phyloP scores from a whole-genome alignment of 2,888 invertebrate species.

The Watsonalla binaria region DNA sequence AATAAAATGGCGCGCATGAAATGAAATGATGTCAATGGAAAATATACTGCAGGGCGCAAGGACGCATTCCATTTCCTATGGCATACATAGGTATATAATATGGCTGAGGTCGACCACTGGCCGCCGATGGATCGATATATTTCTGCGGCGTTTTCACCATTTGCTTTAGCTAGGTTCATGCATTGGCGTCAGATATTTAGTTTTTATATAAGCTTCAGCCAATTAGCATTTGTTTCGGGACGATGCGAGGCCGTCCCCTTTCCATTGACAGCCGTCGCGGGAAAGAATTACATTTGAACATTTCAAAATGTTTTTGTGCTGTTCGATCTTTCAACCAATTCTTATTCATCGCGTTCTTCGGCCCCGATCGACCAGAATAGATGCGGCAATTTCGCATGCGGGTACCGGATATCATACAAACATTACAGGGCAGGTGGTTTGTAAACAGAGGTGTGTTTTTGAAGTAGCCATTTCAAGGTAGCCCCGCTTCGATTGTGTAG shows the following conservation, averaged over 20 bases:
- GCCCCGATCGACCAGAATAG: constrained; percentile 33
- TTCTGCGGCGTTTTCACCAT: constrained; percentile 68
- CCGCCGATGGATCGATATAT: constrained; percentile 68
- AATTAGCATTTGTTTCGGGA: constrained; percentile 28
- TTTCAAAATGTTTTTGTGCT: too few relatives aligned
- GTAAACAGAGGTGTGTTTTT: constrained; percentile 34
- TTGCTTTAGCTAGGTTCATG: constrained; percentile 22
- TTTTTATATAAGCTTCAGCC: too few relatives aligned
- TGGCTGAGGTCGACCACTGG: constrained; percentile 39
- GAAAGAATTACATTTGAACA: neutral
- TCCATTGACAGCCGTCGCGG: constrained; percentile 33
- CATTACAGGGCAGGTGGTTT: constrained; percentile 23
- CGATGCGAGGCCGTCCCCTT: constrained; percentile 20
- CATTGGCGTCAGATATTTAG: constrained; percentile 24
- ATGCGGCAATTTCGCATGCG: constrained; percentile 31
- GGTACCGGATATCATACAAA: constrained; percentile 29
- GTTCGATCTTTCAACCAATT: constrained; percentile 8
- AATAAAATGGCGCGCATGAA: constrained; percentile 6
- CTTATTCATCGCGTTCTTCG: constrained; percentile 16
- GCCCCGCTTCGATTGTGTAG: constrained; percentile 6
- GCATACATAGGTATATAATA: constrained; percentile 32
- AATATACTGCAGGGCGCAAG: constrained; percentile 43
- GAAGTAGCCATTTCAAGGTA: constrained; percentile 8
- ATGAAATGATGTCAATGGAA: constrained; percentile 31
- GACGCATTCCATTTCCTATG: constrained; percentile 51